A percentile compares a stretch with the other conserved stretches of the same genome.
phyloP scores from a whole-genome alignment of 2,888 invertebrate species.

The Rosalia funebris region DNA sequence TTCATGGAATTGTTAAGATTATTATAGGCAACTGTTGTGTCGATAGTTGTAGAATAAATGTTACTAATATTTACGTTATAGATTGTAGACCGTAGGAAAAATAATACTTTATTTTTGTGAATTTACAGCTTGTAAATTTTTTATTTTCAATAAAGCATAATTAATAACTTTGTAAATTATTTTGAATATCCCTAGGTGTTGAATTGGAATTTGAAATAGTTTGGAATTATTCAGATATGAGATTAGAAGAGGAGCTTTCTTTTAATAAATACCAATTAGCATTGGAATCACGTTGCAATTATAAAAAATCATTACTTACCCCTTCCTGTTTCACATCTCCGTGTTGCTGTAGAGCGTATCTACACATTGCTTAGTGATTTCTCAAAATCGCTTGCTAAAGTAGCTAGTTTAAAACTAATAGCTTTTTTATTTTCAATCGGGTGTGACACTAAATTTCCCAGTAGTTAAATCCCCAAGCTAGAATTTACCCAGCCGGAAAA shows the following conservation, averaged over 20 bases:
- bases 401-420: too few species aligned
- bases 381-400: too few species aligned
- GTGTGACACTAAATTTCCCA: background rate
- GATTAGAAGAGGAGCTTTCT: too few species aligned
- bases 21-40: constrained; percentile 33
- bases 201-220: too few species aligned
- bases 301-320: too few species aligned
- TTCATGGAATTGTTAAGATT: constrained; percentile 28
- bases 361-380: too few species aligned
- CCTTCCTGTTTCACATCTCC: too few species aligned
- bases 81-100: constrained; percentile 17
- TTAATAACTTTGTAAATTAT: constrained; percentile 16
- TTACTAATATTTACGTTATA: constrained; percentile 16
- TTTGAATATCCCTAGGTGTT: background rate
- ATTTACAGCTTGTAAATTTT: constrained; percentile 43
- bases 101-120: constrained; percentile 40
- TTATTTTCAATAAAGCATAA: constrained; percentile 39
- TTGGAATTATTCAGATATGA: too few species aligned
- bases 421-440: too few species aligned
- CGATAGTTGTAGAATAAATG: constrained; percentile 30
- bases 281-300: too few species aligned
- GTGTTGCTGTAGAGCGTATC: too few species aligned
- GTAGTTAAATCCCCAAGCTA: background rate
- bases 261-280: too few species aligned
- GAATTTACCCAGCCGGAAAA: background rate